Conservation (phyloP, 2,888 invertebrate species). For the Petrolisthes manimaculis region DNA sequence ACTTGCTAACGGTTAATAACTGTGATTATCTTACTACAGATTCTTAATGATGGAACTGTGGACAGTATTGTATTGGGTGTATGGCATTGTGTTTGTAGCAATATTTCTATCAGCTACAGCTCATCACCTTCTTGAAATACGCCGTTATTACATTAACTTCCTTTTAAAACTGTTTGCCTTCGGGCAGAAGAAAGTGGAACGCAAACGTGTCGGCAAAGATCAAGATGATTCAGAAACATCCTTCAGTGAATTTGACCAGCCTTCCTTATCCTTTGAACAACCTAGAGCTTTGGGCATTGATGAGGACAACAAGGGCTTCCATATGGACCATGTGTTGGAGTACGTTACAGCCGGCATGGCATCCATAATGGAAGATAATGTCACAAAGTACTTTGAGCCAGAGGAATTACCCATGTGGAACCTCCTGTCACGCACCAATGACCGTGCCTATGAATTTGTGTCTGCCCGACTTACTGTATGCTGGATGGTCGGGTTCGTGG, state of each 20-base stretch:
- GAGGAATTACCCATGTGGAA: conserved; percentile 96
- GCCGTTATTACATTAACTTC: conserved; percentile 49
- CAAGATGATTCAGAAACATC: conserved; percentile 38
- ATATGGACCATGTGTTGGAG: conserved; percentile 74
- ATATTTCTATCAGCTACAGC: conserved; percentile 55
- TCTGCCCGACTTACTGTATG: conserved; percentile 92
- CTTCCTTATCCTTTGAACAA: conserved; percentile 40
- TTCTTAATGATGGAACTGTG: conserved; percentile 32
- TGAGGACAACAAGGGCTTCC: conserved; percentile 49
- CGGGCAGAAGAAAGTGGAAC: conserved; percentile 50
- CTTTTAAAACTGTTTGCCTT: conserved; percentile 59
- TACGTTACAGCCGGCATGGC: conserved; percentile 93
- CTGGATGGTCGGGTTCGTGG: conserved; percentile 93
- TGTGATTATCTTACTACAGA: no score
- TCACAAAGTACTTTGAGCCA: conserved; percentile 95
- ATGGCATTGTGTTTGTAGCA: conserved; percentile 52
- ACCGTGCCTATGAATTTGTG: conserved; percentile 90
- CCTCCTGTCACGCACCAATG: conserved; percentile 92
- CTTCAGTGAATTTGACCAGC: conserved; percentile 18
- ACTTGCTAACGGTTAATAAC: no score
- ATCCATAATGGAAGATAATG: conserved; percentile 98
- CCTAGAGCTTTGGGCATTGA: conserved; percentile 36
- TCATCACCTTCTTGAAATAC: conserved; percentile 46
- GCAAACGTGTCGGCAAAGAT: conserved; percentile 24
- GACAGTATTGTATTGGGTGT: conserved; percentile 39